Evolutionary conservation across 2,888 invertebrate species (phyloP).

Genomic region (Gonocerus acuteangulatus): DNA sequence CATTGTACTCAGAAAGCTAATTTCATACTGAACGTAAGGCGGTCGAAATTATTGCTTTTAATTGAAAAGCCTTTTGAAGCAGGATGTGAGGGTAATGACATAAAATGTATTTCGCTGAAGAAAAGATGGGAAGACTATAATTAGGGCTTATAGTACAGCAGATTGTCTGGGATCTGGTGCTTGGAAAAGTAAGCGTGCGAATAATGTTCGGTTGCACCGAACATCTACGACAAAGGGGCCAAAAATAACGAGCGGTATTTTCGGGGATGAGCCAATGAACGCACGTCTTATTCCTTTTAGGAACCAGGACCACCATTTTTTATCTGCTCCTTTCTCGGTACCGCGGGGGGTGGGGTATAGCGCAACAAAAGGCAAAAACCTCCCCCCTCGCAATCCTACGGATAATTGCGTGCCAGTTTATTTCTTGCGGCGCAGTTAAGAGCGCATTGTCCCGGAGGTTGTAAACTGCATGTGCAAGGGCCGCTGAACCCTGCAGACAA

Average conservation of each 20-base stretch:
- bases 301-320: neutral
- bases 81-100: too few species aligned
- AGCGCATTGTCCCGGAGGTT: slow-evolving; percentile 10
- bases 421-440: slow-evolving; percentile 10
- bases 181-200: neutral
- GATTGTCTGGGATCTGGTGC: neutral
- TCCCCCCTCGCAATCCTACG: neutral
- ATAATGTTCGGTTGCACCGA: neutral
- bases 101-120: neutral
- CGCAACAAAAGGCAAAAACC: neutral
- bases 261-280: neutral
- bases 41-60: too few species aligned
- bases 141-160: neutral
- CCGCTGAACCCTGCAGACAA: neutral
- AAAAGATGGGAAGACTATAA: neutral
- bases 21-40: too few species aligned
- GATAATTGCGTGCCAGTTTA: slow-evolving; percentile 18
- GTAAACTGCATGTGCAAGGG: slow-evolving; percentile 21
- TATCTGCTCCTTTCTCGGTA: neutral
- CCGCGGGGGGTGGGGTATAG: neutral
- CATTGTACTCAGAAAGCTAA: too few species aligned
- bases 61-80: too few species aligned
- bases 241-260: neutral
- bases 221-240: neutral
- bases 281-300: neutral